Evolutionary conservation across 1,140 invertebrate genomes (phyloP), one percentile per base, ranked within the genome.

Genomic region (Ganaspis sp.): DNA sequence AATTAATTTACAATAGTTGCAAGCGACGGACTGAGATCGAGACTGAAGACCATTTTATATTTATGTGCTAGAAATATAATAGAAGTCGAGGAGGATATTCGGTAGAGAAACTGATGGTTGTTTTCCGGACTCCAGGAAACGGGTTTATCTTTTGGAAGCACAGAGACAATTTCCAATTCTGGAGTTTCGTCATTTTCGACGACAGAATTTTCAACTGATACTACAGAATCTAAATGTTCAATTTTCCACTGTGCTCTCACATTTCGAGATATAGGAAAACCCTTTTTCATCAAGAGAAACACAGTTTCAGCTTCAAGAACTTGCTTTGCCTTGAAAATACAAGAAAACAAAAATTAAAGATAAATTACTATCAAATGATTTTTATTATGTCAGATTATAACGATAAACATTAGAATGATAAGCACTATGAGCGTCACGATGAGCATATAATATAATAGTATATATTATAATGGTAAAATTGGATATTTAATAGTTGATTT

Each of bases 21-120:
- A 75, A 95, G 92, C 3, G 96, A 97, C 19, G 96, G 95, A 90
- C 95, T 96, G 78, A 97, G 92, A 89, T 97, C 96, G 70, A 97
- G 90, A 85, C 95, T 95, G 89, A 95, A 96, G 23, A 95, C 95
- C 77, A 96, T 92, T 75, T 94, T 88, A 85, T 96, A 96, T 74
- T 92, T 92, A 83, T 88, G 93, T 72, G 86, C 93, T 80, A 91
- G 92, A 89, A 90, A 93, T 83, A 92, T 89, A 58, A 93, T 83
- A 53, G 90, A 90, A 45, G 93, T 92, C n/a, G 89, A 81, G 19
- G 87, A 89, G 17, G 89, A 89, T 71, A 93, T 89, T 82, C 88
- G 86, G 83, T 93, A 95, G 78, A 90, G 87, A 83, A 92, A 94
- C 49, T 88, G 76, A 82, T 92, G 90, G 86, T 91, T 92, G 74